These are phyloP conservation scores for Pseudomyrmex gracilis DNA, from an alignment of 1,140 invertebrate genomes.

Conservation along the genomic window DNA sequence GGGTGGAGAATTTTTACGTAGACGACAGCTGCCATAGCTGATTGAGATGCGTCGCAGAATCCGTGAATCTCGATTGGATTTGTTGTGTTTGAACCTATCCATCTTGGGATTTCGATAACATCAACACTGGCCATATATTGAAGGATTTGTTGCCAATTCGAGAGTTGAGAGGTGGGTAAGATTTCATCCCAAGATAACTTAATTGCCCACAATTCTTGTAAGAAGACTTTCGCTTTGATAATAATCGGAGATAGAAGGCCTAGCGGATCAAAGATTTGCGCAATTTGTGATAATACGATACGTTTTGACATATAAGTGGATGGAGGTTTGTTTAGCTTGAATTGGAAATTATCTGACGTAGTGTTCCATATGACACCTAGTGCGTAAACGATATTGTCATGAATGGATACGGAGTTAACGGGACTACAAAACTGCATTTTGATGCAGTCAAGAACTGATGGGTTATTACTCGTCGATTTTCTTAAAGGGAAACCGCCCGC, in stretches of 20 bases:
- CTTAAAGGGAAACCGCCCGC: not conserved
- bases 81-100: no score
- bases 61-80: constrained; percentile 35
- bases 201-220: constrained; percentile 40
- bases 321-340: no score
- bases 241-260: constrained; percentile 46
- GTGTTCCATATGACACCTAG: no score
- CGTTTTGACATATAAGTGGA: no score
- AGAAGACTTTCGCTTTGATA: constrained; percentile 49
- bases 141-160: not conserved
- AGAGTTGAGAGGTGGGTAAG: not conserved
- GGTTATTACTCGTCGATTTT: not conserved
- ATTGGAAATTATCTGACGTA: no score
- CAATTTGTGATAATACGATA: not conserved
- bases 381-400: no score
- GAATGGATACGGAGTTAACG: no score
- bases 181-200: constrained; percentile 34
- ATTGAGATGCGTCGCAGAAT: constrained; percentile 70
- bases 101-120: not conserved
- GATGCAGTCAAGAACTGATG: no score
- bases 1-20: constrained; percentile 51
- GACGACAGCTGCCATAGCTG: constrained; percentile 61
- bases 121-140: no score
- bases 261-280: constrained; percentile 60
- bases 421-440: no score